Conservation (phyloP, 2,797 vertebrate genomes). For the Anomalospiza imberbis region DNA sequence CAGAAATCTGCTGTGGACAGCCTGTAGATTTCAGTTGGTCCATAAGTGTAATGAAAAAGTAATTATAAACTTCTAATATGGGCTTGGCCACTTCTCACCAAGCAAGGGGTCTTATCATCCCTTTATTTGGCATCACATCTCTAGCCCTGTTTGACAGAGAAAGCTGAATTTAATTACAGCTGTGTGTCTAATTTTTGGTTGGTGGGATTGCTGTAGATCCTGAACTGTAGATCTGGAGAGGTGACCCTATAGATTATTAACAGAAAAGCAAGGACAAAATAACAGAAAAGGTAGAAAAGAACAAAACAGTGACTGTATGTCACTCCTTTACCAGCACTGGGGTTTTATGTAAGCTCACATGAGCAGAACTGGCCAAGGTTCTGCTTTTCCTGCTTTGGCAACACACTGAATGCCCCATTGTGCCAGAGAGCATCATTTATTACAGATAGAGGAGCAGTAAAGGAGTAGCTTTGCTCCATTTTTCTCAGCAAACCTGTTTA, state of each 20-base stretch:
- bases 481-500: background rate
- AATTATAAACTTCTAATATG: background rate
- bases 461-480: background rate
- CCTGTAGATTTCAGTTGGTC: background rate
- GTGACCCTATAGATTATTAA: background rate
- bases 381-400: background rate
- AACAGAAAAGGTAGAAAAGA: background rate
- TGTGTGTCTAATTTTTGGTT: background rate
- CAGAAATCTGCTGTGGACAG: background rate
- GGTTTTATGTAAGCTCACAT: background rate
- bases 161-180: background rate
- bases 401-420: background rate
- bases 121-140: background rate
- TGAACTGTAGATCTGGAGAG: background rate
- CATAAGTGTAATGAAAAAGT: background rate
- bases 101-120: background rate
- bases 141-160: background rate
- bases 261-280: background rate
- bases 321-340: background rate
- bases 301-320: background rate
- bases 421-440: background rate
- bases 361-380: background rate
- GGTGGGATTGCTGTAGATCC: background rate
- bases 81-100: background rate
- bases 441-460: background rate